phyloP scores from a whole-genome alignment of 2,797 vertebrate genomes.

The Sebastes oblongus region DNA sequence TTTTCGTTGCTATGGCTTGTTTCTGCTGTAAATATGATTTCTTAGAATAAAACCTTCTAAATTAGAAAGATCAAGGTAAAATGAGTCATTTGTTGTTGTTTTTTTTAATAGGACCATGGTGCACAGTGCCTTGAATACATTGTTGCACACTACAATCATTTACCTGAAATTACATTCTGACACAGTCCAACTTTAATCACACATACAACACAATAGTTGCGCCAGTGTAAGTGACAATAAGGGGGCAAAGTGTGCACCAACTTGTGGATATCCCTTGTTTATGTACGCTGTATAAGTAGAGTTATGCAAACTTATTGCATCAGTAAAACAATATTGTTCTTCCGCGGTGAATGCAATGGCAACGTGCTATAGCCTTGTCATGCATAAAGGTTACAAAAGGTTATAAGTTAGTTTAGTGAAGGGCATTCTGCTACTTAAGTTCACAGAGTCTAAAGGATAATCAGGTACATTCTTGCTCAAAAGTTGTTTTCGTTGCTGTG shows the following conservation, averaged over 20 bases:
- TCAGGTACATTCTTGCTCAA: background rate
- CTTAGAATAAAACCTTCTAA: background rate
- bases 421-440: background rate
- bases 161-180: background rate
- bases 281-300: background rate
- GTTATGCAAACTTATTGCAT: background rate
- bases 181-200: background rate
- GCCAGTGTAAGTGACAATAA: background rate
- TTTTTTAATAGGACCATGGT: background rate
- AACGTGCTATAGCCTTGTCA: background rate
- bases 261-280: background rate
- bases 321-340: background rate
- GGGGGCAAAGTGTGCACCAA: slow-evolving; percentile 60
- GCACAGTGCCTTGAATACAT: background rate
- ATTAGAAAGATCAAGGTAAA: background rate
- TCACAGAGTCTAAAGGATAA: background rate
- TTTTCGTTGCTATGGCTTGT: background rate
- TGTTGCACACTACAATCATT: background rate
- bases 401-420: background rate
- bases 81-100: background rate
- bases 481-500: background rate
- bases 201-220: background rate
- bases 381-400: background rate
- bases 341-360: background rate
- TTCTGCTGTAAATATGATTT: background rate